Evolutionary conservation across 2,888 invertebrate species (phyloP).

Genomic region (Hirtodrosophila duncani): DNA sequence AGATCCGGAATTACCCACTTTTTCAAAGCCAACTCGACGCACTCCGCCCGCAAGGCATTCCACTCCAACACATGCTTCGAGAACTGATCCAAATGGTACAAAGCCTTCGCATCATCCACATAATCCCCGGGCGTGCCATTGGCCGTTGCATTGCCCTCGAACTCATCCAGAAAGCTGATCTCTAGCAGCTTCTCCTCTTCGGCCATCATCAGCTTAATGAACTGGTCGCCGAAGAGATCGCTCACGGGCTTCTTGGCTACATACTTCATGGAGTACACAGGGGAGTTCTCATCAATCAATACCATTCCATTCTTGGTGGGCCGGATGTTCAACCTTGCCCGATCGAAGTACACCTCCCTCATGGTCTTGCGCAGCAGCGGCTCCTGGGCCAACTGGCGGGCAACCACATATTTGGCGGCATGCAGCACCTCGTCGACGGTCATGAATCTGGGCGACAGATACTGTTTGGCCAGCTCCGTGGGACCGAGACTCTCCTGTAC

Average conservation of each 20-base stretch:
- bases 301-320: slow-evolving; percentile 95
- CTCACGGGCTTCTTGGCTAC: slow-evolving; percentile 94
- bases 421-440: slow-evolving; percentile 90
- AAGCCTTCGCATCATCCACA: slow-evolving; percentile 91
- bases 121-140: slow-evolving; percentile 84
- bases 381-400: slow-evolving; percentile 94
- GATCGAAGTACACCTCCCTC: slow-evolving; percentile 91
- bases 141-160: slow-evolving; percentile 83
- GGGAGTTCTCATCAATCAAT: slow-evolving; percentile 96
- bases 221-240: slow-evolving; percentile 93
- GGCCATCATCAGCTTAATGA: slow-evolving; percentile 88
- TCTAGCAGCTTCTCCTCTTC: slow-evolving; percentile 89
- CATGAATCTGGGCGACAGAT: slow-evolving; percentile 83
- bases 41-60: slow-evolving; percentile 93
- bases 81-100: slow-evolving; percentile 88
- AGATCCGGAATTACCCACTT: slow-evolving; percentile 94
- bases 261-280: slow-evolving; percentile 92
- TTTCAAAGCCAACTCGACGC: slow-evolving; percentile 91
- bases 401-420: slow-evolving; percentile 96
- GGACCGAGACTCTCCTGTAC: slow-evolving; percentile 94
- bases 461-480: slow-evolving; percentile 88
- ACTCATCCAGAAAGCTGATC: slow-evolving; percentile 85
- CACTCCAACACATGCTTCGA: slow-evolving; percentile 96
- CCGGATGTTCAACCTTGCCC: slow-evolving; percentile 87
- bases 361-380: slow-evolving; percentile 92